These are phyloP conservation scores for Zaprionus ghesquierei DNA, from an alignment of 1,140 invertebrate species.

Conservation along the genomic window DNA sequence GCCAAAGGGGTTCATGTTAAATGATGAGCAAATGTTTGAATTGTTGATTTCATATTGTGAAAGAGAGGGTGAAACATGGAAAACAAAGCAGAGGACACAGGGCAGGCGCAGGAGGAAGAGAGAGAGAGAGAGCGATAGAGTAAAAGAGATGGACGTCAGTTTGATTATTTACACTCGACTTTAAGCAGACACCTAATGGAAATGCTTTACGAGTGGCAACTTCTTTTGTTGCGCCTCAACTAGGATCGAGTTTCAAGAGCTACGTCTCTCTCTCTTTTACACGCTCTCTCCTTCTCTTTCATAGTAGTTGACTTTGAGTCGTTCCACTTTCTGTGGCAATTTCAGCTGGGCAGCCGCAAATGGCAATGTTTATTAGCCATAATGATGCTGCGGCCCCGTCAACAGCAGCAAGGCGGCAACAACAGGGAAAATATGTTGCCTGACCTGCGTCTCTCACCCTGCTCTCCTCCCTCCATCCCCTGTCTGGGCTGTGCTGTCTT, in stretches of 20 bases:
- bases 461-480: background rate
- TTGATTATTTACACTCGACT: background rate
- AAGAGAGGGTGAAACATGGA: background rate
- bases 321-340: slow-evolving; percentile 31
- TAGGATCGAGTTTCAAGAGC: background rate
- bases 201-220: background rate
- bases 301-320: slow-evolving; percentile 32
- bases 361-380: slow-evolving; percentile 80
- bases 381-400: slow-evolving; percentile 74
- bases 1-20: slow-evolving; percentile 19
- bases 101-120: background rate
- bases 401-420: too few species aligned
- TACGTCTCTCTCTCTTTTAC: background rate
- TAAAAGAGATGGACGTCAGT: background rate
- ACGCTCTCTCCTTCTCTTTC: background rate
- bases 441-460: slow-evolving; percentile 10
- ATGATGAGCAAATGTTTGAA: slow-evolving; percentile 35
- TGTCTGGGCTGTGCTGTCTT: background rate
- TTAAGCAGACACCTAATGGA: background rate
- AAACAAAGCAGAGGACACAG: background rate
- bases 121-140: background rate
- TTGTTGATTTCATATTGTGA: slow-evolving; percentile 17
- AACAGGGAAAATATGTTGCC: slow-evolving; percentile 60
- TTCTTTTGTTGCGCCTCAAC: background rate
- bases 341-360: slow-evolving; percentile 63